These are phyloP conservation scores for Otus scops DNA, from an alignment of 2,797 vertebrate species.

Conservation along the genomic window DNA sequence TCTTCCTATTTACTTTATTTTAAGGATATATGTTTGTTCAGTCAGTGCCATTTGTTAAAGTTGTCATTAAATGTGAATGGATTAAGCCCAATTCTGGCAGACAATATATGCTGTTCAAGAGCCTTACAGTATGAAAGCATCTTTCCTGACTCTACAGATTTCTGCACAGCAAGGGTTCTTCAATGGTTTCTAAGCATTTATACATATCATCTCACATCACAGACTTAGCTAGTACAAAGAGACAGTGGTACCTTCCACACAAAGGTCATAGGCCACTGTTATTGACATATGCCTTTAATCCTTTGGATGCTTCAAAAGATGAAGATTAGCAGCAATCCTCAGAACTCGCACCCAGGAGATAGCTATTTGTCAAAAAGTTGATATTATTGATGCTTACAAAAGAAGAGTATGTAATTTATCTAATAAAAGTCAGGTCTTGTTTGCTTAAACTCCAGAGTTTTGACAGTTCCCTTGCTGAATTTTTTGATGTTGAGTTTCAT, in stretches of 20 bases:
- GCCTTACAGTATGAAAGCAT: background rate
- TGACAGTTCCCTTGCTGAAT: slow-evolving; percentile 21
- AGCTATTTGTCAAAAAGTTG: slow-evolving; percentile 76
- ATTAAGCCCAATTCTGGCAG: background rate
- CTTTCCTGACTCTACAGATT: background rate
- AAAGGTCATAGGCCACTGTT: slow-evolving; percentile 69
- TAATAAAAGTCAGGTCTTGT: slow-evolving; percentile 67
- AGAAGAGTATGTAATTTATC: slow-evolving; percentile 67
- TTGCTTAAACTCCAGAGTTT: slow-evolving; percentile 50
- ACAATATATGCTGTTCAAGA: background rate
- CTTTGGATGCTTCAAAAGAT: slow-evolving; percentile 76
- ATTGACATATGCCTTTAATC: slow-evolving; percentile 78
- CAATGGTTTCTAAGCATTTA: slow-evolving; percentile 18
- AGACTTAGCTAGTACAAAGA: slow-evolving; percentile 12
- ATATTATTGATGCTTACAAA: slow-evolving; percentile 74
- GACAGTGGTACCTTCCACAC: slow-evolving; percentile 30
- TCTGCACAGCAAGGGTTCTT: background rate
- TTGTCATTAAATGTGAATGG: background rate
- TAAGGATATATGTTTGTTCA: background rate
- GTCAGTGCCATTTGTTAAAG: background rate
- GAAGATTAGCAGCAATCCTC: slow-evolving; percentile 76
- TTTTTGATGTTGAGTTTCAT: slow-evolving; percentile 43
- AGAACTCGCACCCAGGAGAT: slow-evolving; percentile 73
- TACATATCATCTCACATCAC: background rate
- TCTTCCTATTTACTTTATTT: background rate